phyloP scores from a whole-genome alignment of 1,140 invertebrate species.

The Zaprionus kolodkinae region DNA sequence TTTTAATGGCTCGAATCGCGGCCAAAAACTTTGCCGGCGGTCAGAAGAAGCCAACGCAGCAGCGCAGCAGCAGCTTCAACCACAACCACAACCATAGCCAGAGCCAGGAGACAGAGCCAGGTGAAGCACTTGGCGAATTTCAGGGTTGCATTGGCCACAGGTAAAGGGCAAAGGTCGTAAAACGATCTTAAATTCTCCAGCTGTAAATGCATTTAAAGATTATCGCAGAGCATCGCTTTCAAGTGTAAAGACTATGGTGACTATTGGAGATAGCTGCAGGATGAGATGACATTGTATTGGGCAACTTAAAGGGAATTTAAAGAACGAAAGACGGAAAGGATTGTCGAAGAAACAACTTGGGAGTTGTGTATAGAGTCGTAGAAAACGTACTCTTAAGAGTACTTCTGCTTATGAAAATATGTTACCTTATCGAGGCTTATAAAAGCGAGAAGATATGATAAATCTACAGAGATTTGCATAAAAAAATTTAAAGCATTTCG shows the following conservation, averaged over 20 bases:
- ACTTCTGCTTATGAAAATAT: too few relatives aligned
- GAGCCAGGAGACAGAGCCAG: background rate
- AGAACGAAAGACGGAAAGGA: background rate
- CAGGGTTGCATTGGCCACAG: constrained; percentile 9
- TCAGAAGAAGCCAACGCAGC: constrained; percentile 21
- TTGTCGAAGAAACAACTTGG: too few relatives aligned
- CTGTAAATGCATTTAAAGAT: background rate
- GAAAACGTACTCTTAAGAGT: too few relatives aligned
- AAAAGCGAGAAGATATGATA: too few relatives aligned
- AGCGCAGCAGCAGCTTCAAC: background rate
- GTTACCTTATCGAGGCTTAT: too few relatives aligned
- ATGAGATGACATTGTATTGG: background rate
- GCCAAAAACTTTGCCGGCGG: constrained; percentile 66
- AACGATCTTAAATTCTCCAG: background rate
- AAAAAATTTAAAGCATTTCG: too few relatives aligned
- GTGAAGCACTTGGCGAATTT: background rate
- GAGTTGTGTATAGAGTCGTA: too few relatives aligned
- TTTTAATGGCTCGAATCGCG: constrained; percentile 70
- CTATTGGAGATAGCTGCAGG: background rate
- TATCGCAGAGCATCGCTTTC: background rate
- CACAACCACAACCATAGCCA: background rate
- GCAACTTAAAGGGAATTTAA: too few relatives aligned
- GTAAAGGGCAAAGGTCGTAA: constrained; percentile 1
- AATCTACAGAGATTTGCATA: too few relatives aligned
- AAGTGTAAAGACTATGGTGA: too few relatives aligned